Conservation (phyloP, 2,888 invertebrate genomes). For the Limnephilus rhombicus region DNA sequence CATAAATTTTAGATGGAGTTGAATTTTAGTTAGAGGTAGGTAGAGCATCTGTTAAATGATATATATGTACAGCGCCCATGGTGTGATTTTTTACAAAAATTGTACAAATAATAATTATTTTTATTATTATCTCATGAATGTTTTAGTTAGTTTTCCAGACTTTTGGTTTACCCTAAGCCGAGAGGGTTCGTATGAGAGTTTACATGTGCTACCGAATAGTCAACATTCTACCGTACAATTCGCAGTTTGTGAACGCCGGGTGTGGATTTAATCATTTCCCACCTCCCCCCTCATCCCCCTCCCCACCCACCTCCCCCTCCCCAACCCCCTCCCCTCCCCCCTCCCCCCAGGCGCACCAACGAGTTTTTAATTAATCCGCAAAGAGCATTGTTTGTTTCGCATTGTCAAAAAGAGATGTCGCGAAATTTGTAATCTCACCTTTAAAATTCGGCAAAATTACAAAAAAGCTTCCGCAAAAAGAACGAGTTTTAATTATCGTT, state of each 20-base stretch:
- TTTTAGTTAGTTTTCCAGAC: not conserved
- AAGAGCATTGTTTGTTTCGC: conserved; percentile 63
- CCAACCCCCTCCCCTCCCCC: conserved; percentile 41
- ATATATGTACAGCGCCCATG: no score
- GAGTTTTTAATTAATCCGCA: conserved; percentile 66
- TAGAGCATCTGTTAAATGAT: no score
- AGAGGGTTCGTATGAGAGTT: not conserved
- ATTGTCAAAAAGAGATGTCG: conserved; percentile 64
- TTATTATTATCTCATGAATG: not conserved
- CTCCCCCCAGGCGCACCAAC: conserved; percentile 58
- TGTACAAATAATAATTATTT: no score
- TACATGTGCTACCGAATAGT: conserved; percentile 3
- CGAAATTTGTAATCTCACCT: conserved; percentile 62
- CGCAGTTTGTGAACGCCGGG: conserved; percentile 34
- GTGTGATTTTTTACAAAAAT: no score
- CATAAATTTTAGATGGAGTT: no score
- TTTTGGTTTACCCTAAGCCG: not conserved
- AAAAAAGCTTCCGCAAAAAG: conserved; percentile 29
- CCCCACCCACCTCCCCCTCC: not conserved
- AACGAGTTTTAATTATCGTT: conserved; percentile 27
- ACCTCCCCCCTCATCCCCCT: conserved; percentile 55
- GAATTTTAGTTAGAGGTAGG: no score
- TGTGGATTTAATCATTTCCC: conserved; percentile 66
- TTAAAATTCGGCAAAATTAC: conserved; percentile 59
- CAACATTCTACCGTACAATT: conserved; percentile 19